phyloP scores from a whole-genome alignment of 2,888 invertebrate species.

The Tubulanus polymorphus region DNA sequence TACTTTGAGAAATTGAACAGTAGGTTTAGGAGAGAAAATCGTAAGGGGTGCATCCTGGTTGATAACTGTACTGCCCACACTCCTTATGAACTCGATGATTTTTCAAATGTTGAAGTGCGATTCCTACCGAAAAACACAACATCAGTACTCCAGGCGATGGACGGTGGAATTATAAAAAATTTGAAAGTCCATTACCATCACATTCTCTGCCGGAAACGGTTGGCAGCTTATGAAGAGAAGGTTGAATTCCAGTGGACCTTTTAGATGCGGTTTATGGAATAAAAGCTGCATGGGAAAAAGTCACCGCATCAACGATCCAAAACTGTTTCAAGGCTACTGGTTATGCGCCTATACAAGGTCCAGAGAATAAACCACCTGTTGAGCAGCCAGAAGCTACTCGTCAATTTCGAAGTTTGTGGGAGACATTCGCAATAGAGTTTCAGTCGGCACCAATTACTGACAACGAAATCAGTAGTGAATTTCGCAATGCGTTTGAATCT shows the following conservation, averaged over 20 bases:
- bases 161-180: constrained; percentile 26
- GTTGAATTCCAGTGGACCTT: neutral
- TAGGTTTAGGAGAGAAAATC: constrained; percentile 2
- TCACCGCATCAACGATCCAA: neutral
- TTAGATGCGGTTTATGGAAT: neutral
- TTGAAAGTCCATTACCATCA: constrained; percentile 14
- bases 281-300: neutral
- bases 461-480: neutral
- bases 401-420: no score
- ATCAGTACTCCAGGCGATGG: constrained; percentile 25
- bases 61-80: constrained; percentile 27
- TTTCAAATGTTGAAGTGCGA: constrained; percentile 18
- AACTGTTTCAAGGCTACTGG: neutral
- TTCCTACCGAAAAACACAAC: constrained; percentile 30
- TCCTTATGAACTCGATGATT: constrained; percentile 6
- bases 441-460: neutral
- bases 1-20: constrained; percentile 22
- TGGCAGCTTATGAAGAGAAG: neutral
- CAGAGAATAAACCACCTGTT: no score
- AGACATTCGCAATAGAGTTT: neutral
- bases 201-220: neutral
- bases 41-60: constrained; percentile 20
- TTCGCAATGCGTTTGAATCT: neutral
- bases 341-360: neutral
- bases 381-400: no score